Percentiles rank a stretch among this genome's conserved stretches.
Conservation (phyloP, 1,140 invertebrate genomes). For the Tetragnatha versicolor region DNA sequence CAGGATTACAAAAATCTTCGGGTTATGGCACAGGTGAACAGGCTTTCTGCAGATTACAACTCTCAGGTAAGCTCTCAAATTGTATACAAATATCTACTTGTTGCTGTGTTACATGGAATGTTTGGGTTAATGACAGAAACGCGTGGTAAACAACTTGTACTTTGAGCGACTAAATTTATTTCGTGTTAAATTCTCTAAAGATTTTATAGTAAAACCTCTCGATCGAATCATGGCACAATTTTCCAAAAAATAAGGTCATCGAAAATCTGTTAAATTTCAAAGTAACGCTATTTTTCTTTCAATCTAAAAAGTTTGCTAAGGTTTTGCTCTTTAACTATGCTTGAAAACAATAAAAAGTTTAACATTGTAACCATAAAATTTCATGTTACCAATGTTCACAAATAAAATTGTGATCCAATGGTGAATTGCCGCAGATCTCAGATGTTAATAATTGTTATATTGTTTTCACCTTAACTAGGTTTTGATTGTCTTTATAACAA, state of each 20-base stretch:
- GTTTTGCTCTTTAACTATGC: background rate
- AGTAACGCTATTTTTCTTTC: background rate
- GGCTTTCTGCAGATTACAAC: background rate
- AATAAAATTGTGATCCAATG: too few species aligned
- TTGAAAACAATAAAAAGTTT: background rate
- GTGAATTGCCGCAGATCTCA: too few species aligned
- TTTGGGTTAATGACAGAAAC: background rate
- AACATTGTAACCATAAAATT: background rate
- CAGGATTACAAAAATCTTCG: background rate
- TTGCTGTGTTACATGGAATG: background rate
- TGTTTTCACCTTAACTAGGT: too few species aligned
- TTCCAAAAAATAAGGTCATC: constrained; percentile 2
- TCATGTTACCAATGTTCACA: background rate
- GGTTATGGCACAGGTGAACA: constrained; percentile 2
- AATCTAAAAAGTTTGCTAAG: background rate
- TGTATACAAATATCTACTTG: background rate
- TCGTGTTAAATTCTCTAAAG: too few species aligned
- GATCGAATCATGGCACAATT: background rate
- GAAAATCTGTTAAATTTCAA: background rate
- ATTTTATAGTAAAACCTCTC: background rate
- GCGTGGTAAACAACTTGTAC: background rate
- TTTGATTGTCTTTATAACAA: too few species aligned
- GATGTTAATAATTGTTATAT: too few species aligned
- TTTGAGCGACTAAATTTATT: too few species aligned
- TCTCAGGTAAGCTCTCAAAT: background rate